Evolutionary conservation across 2,113 vertebrate species (phyloP).

Genomic region (Strix aluco): DNA sequence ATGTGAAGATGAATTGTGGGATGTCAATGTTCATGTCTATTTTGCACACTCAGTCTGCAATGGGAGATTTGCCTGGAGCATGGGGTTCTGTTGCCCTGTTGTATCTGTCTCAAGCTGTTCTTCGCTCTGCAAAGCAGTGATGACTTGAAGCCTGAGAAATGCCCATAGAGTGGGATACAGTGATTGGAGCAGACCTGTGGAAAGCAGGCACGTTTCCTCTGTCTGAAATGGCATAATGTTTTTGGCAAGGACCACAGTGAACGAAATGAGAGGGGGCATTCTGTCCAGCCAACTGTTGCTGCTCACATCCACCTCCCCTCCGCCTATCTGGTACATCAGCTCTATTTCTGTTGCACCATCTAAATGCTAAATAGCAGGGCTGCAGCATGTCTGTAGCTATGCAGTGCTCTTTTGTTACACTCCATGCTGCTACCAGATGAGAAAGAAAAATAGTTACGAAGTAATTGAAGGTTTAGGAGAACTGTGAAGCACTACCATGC

Average conservation of each 20-base stretch:
- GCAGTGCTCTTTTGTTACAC: neutral
- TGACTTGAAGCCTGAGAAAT: neutral
- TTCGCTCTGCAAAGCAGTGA: neutral
- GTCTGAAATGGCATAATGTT: neutral
- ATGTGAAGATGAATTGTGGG: neutral
- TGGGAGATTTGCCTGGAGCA: neutral
- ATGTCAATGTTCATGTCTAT: neutral
- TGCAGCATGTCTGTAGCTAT: neutral
- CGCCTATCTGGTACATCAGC: neutral
- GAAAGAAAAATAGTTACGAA: neutral
- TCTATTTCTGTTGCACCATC: neutral
- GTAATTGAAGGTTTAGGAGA: neutral
- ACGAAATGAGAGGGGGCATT: slow-evolving; percentile 1
- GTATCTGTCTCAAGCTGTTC: neutral
- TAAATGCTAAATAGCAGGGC: slow-evolving; percentile 8
- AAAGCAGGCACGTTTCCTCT: neutral
- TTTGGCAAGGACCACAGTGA: neutral
- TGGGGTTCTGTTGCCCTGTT: neutral
- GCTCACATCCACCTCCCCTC: neutral
- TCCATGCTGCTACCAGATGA: neutral
- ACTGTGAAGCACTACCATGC: neutral
- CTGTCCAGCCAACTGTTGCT: neutral
- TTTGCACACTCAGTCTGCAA: neutral
- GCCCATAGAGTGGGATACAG: neutral
- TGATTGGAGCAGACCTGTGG: neutral